These are phyloP conservation scores for Odontocolon sp. DNA, from an alignment of 2,888 invertebrate genomes.

Conservation along the genomic window DNA sequence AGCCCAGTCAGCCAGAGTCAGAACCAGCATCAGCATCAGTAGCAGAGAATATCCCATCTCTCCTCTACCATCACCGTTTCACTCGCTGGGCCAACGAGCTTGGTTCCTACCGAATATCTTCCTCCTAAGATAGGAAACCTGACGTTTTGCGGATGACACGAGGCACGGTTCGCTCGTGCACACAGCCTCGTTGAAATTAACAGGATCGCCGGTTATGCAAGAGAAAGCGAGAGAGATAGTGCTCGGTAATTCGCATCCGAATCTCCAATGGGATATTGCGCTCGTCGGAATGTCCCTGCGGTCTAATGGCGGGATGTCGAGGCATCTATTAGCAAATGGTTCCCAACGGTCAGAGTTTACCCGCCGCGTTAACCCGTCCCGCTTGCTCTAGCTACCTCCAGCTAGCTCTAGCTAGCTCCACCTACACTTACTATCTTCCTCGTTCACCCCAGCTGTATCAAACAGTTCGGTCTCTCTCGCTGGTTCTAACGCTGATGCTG, in stretches of 20 bases:
- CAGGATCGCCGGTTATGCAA: conserved; percentile 56
- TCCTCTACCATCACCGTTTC: not conserved
- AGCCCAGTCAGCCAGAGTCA: conserved; percentile 33
- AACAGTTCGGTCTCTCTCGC: not conserved
- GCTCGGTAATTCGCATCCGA: conserved; percentile 71
- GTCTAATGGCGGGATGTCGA: conserved; percentile 76
- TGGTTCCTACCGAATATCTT: conserved; percentile 44
- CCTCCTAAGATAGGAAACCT: conserved; percentile 40
- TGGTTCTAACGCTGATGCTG: not conserved
- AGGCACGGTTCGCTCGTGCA: conserved; percentile 33
- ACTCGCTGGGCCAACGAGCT: conserved; percentile 7
- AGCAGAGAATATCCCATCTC: conserved; percentile 2
- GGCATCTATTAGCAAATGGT: conserved; percentile 78
- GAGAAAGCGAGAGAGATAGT: conserved; percentile 27
- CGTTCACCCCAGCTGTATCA: not conserved
- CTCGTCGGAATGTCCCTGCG: conserved; percentile 75
- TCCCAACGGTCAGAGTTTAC: conserved; percentile 76
- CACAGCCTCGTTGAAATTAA: conserved; percentile 61
- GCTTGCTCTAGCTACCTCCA: conserved; percentile 3
- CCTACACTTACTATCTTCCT: not conserved
- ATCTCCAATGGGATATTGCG: conserved; percentile 74
- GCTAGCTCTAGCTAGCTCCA: not conserved
- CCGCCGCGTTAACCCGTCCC: conserved; percentile 70
- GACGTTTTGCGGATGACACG: conserved; percentile 45
- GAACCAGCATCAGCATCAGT: conserved; percentile 14